phyloP scores from a whole-genome alignment of 2,888 invertebrate species.

The Chouioia cunea region DNA sequence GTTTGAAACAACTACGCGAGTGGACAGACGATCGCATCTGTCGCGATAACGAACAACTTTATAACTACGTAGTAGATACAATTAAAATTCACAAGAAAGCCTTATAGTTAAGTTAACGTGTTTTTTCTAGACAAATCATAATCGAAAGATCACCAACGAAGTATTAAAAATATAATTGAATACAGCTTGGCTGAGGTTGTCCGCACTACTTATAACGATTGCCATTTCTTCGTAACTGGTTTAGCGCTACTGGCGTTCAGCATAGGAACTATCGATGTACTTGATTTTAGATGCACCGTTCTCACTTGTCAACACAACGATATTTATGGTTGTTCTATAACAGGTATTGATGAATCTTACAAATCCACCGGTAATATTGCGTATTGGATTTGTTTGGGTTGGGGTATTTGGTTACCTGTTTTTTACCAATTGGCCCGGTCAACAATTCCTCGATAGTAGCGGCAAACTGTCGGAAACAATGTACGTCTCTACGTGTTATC shows the following conservation, averaged over 20 bases:
- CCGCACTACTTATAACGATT: background rate
- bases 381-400: background rate
- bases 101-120: conserved; percentile 21
- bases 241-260: background rate
- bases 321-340: background rate
- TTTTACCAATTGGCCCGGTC: conserved; percentile 20
- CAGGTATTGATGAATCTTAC: background rate
- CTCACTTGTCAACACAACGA: background rate
- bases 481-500: conserved; percentile 5
- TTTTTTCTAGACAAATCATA: background rate
- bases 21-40: background rate
- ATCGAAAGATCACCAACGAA: too few species aligned
- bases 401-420: conserved; percentile 6
- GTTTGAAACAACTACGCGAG: background rate
- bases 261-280: conserved; percentile 9
- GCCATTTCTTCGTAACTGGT: background rate
- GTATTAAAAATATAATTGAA: too few species aligned
- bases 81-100: conserved; percentile 22
- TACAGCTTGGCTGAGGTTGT: conserved; percentile 16
- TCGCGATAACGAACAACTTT: background rate
- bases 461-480: background rate
- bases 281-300: too few species aligned
- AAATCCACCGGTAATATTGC: background rate
- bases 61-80: conserved; percentile 12
- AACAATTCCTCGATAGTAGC: conserved; percentile 17